Percentiles rank a stretch among this genome's conserved stretches.
phyloP scores from a whole-genome alignment of 2,797 vertebrate species.

The Poliocrania exsul region DNA sequence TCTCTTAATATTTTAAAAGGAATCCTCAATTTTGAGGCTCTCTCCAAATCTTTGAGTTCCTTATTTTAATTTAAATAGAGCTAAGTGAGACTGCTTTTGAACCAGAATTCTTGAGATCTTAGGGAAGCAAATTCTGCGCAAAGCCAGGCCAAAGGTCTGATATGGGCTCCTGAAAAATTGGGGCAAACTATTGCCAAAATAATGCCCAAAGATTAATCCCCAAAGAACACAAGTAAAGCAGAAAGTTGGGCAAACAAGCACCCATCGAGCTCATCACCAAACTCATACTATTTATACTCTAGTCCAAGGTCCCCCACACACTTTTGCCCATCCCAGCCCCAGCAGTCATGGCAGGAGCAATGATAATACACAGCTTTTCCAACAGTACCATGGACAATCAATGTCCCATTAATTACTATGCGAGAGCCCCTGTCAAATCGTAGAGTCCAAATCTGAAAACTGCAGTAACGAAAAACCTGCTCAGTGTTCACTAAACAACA shows the following conservation, averaged over 20 bases:
- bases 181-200: not conserved
- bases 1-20: not conserved
- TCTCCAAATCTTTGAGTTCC: not conserved
- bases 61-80: not conserved
- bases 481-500: not conserved
- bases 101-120: not conserved
- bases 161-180: not conserved
- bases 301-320: not conserved
- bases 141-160: not conserved
- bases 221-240: not conserved
- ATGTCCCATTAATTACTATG: not conserved
- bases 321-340: not conserved
- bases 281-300: rapidly evolving
- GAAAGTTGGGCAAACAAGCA: not conserved
- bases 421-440: not conserved
- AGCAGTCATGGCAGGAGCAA: not conserved
- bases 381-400: not conserved
- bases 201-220: not conserved
- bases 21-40: not conserved
- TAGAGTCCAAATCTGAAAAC: not conserved
- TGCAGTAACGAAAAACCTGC: not conserved
- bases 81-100: not conserved
- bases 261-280: not conserved
- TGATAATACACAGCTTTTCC: not conserved
- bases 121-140: not conserved